phyloP scores from a whole-genome alignment of 30 jellyfish, hydroid and myxozoan species.

The Aurelia coerulea region DNA sequence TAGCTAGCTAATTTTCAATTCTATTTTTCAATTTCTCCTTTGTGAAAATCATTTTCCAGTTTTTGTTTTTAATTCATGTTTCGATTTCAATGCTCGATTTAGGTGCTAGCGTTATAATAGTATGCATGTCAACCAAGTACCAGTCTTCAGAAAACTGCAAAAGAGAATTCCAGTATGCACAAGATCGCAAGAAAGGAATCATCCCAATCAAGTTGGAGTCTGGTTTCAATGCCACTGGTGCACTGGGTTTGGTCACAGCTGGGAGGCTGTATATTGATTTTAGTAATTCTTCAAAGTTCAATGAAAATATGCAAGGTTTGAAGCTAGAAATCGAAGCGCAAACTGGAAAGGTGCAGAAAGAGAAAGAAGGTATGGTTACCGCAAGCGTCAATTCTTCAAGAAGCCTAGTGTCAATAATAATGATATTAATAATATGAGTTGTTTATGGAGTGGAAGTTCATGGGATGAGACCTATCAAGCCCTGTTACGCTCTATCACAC shows the following conservation, averaged over 20 bases:
- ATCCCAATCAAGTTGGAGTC: constrained; percentile 9
- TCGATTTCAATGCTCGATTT: too few species aligned
- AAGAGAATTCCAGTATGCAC: constrained; percentile 3
- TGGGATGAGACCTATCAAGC: too few species aligned
- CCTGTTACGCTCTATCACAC: too few species aligned
- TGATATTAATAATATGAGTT: too few species aligned
- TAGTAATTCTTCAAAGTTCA: not conserved
- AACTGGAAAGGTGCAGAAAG: not conserved
- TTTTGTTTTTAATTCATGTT: too few species aligned
- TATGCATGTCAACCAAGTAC: constrained; percentile 15
- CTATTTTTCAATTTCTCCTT: too few species aligned
- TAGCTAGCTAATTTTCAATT: too few species aligned
- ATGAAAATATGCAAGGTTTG: not conserved
- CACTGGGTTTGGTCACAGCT: constrained; percentile 10
- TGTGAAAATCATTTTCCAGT: too few species aligned
- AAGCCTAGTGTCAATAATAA: too few species aligned
- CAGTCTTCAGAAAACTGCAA: constrained; percentile 6
- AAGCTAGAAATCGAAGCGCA: not conserved
- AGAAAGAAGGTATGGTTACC: not conserved
- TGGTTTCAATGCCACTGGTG: constrained; percentile 7
- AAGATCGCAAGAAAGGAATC: not conserved
- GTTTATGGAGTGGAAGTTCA: too few species aligned
- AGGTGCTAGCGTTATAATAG: constrained; percentile 5
- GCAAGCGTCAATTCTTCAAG: not conserved
- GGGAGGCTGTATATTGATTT: constrained; percentile 2